These are phyloP conservation scores for Guaruba guarouba DNA, from an alignment of 2,113 vertebrate species.

Conservation along the genomic window DNA sequence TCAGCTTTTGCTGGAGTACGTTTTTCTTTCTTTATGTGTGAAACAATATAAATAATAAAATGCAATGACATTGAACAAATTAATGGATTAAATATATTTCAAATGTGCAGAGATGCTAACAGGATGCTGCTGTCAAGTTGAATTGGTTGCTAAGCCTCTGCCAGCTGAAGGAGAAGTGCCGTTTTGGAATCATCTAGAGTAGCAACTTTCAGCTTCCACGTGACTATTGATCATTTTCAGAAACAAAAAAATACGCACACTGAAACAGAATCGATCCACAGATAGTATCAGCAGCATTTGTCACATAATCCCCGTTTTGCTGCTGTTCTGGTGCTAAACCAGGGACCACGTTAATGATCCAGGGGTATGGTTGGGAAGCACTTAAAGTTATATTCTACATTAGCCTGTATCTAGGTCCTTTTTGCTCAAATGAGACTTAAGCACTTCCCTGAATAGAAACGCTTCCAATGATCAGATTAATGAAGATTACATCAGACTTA, in stretches of 20 bases:
- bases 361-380: neutral
- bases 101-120: neutral
- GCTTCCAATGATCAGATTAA: neutral
- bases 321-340: neutral
- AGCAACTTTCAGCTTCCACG: neutral
- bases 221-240: neutral
- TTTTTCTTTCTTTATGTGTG: neutral
- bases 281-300: neutral
- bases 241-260: accelerated
- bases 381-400: neutral
- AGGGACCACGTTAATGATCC: neutral
- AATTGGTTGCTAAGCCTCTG: neutral
- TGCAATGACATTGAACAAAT: neutral
- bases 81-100: neutral
- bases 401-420: neutral
- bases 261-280: neutral
- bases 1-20: neutral
- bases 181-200: neutral
- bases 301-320: neutral
- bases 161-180: neutral
- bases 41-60: neutral
- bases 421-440: neutral
- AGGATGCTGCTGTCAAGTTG: neutral
- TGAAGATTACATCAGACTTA: neutral
- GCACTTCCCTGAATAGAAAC: neutral